Evolutionary conservation across 1,140 invertebrate genomes (phyloP), one percentile per base, ranked within the genome.

Genomic region (Aphis craccivora): DNA sequence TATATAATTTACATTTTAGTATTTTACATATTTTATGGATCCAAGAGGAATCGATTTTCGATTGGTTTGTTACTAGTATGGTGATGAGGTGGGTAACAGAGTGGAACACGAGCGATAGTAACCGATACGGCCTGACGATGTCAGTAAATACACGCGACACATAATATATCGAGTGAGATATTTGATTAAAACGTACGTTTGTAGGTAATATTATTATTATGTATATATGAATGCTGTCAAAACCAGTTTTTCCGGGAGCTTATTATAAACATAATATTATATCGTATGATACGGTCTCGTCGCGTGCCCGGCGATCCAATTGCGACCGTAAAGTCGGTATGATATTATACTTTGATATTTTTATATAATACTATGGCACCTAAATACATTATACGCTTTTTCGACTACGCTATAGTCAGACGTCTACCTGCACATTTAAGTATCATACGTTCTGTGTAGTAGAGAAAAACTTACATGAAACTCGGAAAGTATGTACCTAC

Each of bases 201-300:
- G 60, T n/a, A 76, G 60, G 30, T 76, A n/a, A n/a, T 76, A 76
- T n/a, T 76, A 76, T 76, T 76, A 76, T 76, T 76, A 67, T 35
- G 30, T 76, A n/a, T n/a, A 14, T n/a, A 76, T n/a, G 30, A 76
- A 76, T n/a, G 60, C n/a, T n/a, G 30, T 76, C n/a, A 9, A n/a
- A 76, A 76, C 60, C 60, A 76, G 60, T 76, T 76, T 76, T 76
- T n/a, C 60, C 60, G 60, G 60, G 60, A 76, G 60, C 60, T 76
- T 76, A 76, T 76, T 76, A 76, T 76, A 76, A 76, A 76, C n/a
- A 76, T 76, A n/a, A 76, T 76, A n/a, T n/a, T 76, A 18, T 76
- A n/a, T 76, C 60, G 60, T 30, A 76, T 76, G 60, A 76, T n/a
- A 76, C 30, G 14, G 60, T 76, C n/a, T 76, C n/a, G 60, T 76